A percentile compares a stretch with the other conserved stretches of the same genome.
Conservation (phyloP, 1,140 invertebrate species). For the Magallana angulata region DNA sequence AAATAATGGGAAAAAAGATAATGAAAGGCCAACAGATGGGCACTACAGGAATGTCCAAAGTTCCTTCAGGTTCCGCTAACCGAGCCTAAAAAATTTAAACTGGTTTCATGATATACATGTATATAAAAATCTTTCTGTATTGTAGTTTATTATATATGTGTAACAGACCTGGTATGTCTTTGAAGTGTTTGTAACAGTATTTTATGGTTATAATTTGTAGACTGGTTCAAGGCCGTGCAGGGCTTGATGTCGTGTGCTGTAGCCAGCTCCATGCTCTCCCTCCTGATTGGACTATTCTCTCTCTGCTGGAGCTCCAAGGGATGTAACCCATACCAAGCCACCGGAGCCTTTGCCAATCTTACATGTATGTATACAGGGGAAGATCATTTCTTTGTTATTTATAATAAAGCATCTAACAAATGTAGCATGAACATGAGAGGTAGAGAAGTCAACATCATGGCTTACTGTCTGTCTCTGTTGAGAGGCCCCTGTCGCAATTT, state of each 20-base stretch:
- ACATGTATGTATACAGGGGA: slow-evolving; percentile 70
- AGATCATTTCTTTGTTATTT: not conserved
- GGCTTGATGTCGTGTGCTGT: slow-evolving; percentile 74
- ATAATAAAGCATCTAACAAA: too few relatives aligned
- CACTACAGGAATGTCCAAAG: too few relatives aligned
- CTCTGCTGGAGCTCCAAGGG: slow-evolving; percentile 73
- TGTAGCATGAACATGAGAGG: too few relatives aligned
- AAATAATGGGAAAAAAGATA: too few relatives aligned
- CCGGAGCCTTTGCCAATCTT: slow-evolving; percentile 72
- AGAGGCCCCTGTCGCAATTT: too few relatives aligned
- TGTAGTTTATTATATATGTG: not conserved
- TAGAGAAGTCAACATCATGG: too few relatives aligned
- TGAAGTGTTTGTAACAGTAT: not conserved
- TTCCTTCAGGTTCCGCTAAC: too few relatives aligned
- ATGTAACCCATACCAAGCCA: slow-evolving; percentile 74
- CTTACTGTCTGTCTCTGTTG: too few relatives aligned
- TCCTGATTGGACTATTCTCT: slow-evolving; percentile 74
- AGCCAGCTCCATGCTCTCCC: slow-evolving; percentile 69
- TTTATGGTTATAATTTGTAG: slow-evolving; percentile 61
- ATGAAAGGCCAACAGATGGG: too few relatives aligned
- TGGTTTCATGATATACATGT: too few relatives aligned
- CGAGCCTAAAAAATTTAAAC: too few relatives aligned
- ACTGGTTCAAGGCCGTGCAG: slow-evolving; percentile 77
- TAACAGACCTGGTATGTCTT: not conserved
- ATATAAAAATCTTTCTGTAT: too few relatives aligned